These are phyloP conservation scores for Chrysemys picta DNA, from an alignment of 2,113 vertebrate species.

Conservation along the genomic window DNA sequence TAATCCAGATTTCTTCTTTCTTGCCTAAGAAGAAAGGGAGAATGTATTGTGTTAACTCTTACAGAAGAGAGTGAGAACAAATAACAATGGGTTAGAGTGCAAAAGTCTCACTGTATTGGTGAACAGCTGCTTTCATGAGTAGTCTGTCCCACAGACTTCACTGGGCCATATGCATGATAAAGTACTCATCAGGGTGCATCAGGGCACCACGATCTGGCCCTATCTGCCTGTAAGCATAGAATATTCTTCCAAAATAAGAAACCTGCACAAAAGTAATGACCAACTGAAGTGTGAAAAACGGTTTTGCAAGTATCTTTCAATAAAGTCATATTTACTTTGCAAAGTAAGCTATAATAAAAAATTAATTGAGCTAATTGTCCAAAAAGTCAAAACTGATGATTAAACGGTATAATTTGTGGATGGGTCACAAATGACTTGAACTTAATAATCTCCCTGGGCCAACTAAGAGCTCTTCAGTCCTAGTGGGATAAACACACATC, in stretches of 20 bases:
- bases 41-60: constrained; percentile 33
- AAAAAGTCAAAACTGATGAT: background rate
- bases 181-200: background rate
- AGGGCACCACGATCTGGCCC: too few species aligned
- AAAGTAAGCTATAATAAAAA: background rate
- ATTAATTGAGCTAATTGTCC: background rate
- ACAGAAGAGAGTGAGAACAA: background rate
- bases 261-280: background rate
- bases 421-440: background rate
- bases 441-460: background rate
- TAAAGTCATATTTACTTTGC: background rate
- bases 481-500: too few species aligned
- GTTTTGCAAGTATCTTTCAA: background rate
- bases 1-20: constrained; percentile 98
- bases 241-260: background rate
- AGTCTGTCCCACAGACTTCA: background rate
- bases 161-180: background rate
- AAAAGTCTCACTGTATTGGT: background rate
- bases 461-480: background rate
- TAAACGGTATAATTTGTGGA: background rate
- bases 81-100: background rate
- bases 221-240: too few species aligned
- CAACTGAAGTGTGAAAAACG: constrained; percentile 1
- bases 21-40: constrained; percentile 84
- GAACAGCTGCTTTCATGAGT: background rate